Evolutionary conservation across 1,140 invertebrate species (phyloP), one percentile per base, ranked within the genome.

Genomic region (Pogonus chalceus): DNA sequence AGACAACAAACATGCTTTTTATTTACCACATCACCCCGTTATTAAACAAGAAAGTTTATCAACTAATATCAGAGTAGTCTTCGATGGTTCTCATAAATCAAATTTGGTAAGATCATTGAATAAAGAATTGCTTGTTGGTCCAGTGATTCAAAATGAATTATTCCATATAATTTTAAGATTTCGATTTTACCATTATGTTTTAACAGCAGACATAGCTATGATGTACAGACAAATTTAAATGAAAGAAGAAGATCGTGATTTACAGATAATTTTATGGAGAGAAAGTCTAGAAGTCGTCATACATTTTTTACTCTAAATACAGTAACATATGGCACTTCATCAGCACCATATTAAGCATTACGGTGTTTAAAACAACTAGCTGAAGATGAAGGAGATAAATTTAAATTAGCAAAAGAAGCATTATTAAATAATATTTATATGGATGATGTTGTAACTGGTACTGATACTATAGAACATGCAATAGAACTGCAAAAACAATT

Each of bases 391-490:
- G 26, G 26, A 31, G 26, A 31, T 14, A 31, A 14, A 14, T 31
- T 31, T 14, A 4, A 4, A 31, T 14, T 7, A 31, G 26, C 26
- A 4, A 31, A 31, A 31, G 14, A 14, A 14, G 26, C 26, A 7
- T 31, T 31, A 31, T 4, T 7, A 31, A 31, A 31, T 4, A 14
- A 31, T 31, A 7, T 31, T 31, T 31, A 31, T 31, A 31, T 4
- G 26, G 26, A 7, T 31, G 26, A 31, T 31, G 26, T 31, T 2
- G 35, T 70, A 7, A 64, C 65, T 0, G 68, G 70, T 1, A 39
- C 52, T 16, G 52, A 72, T 51, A 49, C 10, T 51, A 0, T 62
- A 20, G 23, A 51, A 18, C 18, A 59, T 18, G 23, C 56, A 1
- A 37, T 53, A n/a, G 18, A 43, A 4, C 18, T 4, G 37, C 18